Evolutionary conservation across 2,797 vertebrate genomes (phyloP), one percentile per base, ranked within the genome.

Genomic region (Schizopygopsis malacanthus): DNA sequence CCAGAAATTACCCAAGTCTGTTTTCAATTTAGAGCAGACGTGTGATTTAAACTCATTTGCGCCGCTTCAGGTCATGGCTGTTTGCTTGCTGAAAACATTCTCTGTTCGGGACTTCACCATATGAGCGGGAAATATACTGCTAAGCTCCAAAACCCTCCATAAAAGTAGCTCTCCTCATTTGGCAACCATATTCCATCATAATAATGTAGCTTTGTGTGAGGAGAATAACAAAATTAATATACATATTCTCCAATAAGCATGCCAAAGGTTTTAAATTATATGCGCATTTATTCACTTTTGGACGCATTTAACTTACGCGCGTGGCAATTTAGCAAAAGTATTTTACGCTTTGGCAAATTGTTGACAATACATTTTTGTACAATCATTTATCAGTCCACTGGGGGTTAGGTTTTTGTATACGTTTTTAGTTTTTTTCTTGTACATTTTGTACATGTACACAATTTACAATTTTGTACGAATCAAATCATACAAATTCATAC

Each of bases 11-110:
- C 70, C 20, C 22, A 75, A 50, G 47, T 56, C 61, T 45, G 78
- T 50, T 75, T 59, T 43, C 59, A 81, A 81, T 59, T 73, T 73
- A 16, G 18, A 70, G 52, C 56, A 80, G 52, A 43, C 67, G 45
- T 82, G 71, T 59, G 78, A 85, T 47, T 65, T 22, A 47, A 82
- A 81, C 78, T 33, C 47, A 56, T 47, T 45, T 71, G 69, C 1
- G 15, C n/a, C 12, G 41, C 37, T 54, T 72, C 61, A 78, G 82
- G 82, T 80, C 10, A 9, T 73, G 52, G 63, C 84, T 80, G 80
- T 85, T 85, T 87, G 78, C 83, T 84, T 84, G 77, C 85, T 4
- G 43, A 82, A 81, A 79, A 63, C 12, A 28, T 63, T 37, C 79
- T 47, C n/a, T 83, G 43, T 80, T 85, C 67, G 28, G 71, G 77